phyloP scores from a whole-genome alignment of 2,113 vertebrate species.

The Megalops atlanticus region DNA sequence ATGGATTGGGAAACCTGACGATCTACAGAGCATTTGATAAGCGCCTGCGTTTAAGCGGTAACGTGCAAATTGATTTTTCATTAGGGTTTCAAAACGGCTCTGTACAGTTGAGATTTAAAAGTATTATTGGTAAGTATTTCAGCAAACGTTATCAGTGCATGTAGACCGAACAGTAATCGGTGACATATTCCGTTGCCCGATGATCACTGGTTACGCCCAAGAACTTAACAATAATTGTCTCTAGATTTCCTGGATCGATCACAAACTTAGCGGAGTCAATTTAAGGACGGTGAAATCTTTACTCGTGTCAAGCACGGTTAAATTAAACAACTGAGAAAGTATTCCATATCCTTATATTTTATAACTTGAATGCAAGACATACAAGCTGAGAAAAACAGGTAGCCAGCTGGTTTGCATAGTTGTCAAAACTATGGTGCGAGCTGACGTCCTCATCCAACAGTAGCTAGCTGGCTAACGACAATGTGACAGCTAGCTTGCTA shows the following conservation, averaged over 20 bases:
- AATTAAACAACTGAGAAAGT: too few species aligned
- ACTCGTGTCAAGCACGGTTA: too few species aligned
- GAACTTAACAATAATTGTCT: not conserved
- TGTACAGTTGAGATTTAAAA: not conserved
- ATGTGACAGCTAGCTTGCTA: too few species aligned
- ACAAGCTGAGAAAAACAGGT: not conserved
- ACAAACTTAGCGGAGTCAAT: not conserved
- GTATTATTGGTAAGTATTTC: too few species aligned
- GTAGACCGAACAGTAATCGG: too few species aligned
- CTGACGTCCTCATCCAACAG: not conserved
- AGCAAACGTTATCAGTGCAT: too few species aligned
- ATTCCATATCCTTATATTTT: too few species aligned
- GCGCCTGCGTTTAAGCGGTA: not conserved
- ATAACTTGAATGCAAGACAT: too few species aligned
- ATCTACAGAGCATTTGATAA: not conserved
- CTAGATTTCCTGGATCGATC: not conserved
- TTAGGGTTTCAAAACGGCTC: not conserved
- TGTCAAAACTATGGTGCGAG: not conserved
- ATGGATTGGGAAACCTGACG: not conserved
- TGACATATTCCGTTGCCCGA: too few species aligned
- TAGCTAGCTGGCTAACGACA: not conserved
- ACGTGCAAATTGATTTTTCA: not conserved
- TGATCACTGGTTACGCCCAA: not conserved
- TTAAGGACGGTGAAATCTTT: too few species aligned
- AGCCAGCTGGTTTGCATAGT: not conserved